These are phyloP conservation scores for Drosophila arizonae DNA, from an alignment of 1,140 invertebrate species.

Conservation along the genomic window DNA sequence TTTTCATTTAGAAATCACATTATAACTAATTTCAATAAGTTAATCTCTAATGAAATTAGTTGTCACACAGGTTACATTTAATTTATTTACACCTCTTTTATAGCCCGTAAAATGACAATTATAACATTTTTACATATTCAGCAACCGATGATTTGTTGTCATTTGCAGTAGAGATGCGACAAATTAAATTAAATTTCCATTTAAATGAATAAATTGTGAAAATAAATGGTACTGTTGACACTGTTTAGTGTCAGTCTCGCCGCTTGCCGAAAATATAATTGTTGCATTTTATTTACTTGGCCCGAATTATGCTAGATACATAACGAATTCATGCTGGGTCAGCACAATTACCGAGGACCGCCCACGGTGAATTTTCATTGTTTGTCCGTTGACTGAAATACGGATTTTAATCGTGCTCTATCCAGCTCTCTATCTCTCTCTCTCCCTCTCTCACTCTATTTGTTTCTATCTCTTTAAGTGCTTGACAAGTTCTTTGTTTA, in stretches of 20 bases:
- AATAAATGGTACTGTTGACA: not conserved
- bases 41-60: too few relatives aligned
- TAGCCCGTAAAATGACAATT: too few relatives aligned
- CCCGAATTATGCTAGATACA: conserved; percentile 20
- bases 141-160: not conserved
- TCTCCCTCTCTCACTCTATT: too few relatives aligned
- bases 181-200: conserved; percentile 26
- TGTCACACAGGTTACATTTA: too few relatives aligned
- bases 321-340: conserved; percentile 40
- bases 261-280: conserved; percentile 12
- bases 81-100: too few relatives aligned
- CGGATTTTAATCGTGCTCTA: conserved; percentile 50
- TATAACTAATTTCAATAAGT: too few relatives aligned
- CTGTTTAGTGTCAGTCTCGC: not conserved
- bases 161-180: conserved; percentile 1
- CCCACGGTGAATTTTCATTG: conserved; percentile 35
- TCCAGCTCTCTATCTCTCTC: too few relatives aligned
- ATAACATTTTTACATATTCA: too few relatives aligned
- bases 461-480: too few relatives aligned
- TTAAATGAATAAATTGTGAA: conserved; percentile 38
- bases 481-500: conserved; percentile 47
- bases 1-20: too few relatives aligned
- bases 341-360: conserved; percentile 22
- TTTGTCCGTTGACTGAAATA: conserved; percentile 52
- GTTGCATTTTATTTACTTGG: conserved; percentile 28